Evolutionary conservation across 2,797 vertebrate genomes (phyloP).

Genomic region (Synanceia verrucosa): DNA sequence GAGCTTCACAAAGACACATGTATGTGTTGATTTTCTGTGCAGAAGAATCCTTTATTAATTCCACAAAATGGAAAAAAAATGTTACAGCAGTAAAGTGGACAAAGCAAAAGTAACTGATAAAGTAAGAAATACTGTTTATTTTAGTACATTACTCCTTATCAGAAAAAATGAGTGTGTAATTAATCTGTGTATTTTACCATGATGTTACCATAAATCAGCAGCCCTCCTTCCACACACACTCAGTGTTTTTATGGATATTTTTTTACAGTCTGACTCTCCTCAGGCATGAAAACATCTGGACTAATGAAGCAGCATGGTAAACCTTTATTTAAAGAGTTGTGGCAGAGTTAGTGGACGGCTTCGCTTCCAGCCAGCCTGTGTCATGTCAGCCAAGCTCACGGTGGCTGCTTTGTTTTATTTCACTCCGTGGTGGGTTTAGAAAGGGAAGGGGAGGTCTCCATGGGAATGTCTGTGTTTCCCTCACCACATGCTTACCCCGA

Average conservation of each 20-base stretch:
- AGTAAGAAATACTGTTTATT: too few relatives aligned
- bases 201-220: slow-evolving; percentile 60
- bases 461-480: slow-evolving; percentile 60
- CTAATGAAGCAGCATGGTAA: slow-evolving; percentile 66
- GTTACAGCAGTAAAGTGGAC: too few relatives aligned
- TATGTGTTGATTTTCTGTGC: too few relatives aligned
- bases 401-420: slow-evolving; percentile 76
- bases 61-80: too few relatives aligned
- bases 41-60: too few relatives aligned
- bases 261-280: slow-evolving; percentile 32
- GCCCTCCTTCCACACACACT: background rate
- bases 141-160: background rate
- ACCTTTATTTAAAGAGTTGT: slow-evolving; percentile 72
- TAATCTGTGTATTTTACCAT: background rate
- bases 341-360: slow-evolving; percentile 44
- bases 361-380: slow-evolving; percentile 56
- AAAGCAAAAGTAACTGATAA: too few relatives aligned
- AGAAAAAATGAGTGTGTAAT: background rate
- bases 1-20: too few relatives aligned
- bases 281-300: slow-evolving; percentile 78
- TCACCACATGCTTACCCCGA: slow-evolving; percentile 67
- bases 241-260: slow-evolving; percentile 44
- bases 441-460: slow-evolving; percentile 33
- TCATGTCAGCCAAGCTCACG: slow-evolving; percentile 60
- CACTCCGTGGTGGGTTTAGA: slow-evolving; percentile 54